Percentiles rank a stretch among this genome's conserved stretches.
phyloP scores from a whole-genome alignment of 2,113 vertebrate species.

The Lontra canadensis region DNA sequence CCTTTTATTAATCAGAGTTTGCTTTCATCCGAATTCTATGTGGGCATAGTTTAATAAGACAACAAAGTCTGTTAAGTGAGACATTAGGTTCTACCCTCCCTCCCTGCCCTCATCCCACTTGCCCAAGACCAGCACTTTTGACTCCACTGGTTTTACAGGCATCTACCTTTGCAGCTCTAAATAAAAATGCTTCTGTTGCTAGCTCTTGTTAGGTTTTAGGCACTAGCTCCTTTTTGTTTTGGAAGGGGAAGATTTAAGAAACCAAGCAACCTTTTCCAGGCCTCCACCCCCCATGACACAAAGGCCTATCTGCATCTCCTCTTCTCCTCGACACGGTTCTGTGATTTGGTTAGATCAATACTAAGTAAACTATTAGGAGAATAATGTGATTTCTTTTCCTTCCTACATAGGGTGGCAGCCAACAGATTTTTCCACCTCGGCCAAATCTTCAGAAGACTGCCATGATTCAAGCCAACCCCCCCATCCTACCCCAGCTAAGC shows the following conservation, averaged over 20 bases:
- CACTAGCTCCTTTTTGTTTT: background rate
- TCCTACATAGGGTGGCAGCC: background rate
- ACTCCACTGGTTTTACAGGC: background rate
- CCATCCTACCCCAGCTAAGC: background rate
- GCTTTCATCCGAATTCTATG: background rate
- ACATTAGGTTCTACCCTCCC: background rate
- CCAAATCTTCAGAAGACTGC: background rate
- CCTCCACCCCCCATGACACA: background rate
- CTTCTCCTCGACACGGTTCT: background rate
- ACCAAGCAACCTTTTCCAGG: background rate
- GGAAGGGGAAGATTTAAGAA: background rate
- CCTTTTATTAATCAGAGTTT: background rate
- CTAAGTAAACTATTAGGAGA: background rate
- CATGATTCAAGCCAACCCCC: background rate
- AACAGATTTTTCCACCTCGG: background rate
- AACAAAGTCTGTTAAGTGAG: background rate
- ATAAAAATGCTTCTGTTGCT: background rate
- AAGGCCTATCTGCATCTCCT: background rate
- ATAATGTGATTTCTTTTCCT: background rate
- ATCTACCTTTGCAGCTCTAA: background rate
- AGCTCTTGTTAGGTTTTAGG: background rate
- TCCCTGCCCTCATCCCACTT: background rate
- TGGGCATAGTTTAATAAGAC: background rate
- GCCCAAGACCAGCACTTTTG: background rate
- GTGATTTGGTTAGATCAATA: background rate